These are phyloP conservation scores for Trachymyrmex cornetzi DNA, from an alignment of 1,140 invertebrate genomes.

Conservation along the genomic window DNA sequence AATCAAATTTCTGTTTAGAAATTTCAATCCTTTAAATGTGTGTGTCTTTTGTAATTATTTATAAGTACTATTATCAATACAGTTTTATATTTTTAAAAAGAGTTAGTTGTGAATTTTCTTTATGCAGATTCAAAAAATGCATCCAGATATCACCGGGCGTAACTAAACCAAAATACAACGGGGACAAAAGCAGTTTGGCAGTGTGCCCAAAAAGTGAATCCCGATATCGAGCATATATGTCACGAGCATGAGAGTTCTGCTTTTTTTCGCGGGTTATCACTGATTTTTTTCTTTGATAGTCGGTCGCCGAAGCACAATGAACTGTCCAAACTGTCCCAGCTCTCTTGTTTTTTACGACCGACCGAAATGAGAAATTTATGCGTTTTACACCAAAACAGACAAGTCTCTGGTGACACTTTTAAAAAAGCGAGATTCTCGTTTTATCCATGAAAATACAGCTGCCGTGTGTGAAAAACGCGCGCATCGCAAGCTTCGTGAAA, in stretches of 20 bases:
- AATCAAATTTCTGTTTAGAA: neutral
- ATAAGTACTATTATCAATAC: neutral
- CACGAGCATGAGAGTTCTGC: constrained; percentile 53
- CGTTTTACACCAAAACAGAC: constrained; percentile 34
- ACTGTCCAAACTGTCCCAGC: constrained; percentile 54
- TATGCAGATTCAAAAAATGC: neutral
- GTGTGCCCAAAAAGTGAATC: constrained; percentile 69
- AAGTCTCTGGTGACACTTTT: constrained; percentile 40
- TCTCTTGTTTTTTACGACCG: constrained; percentile 45
- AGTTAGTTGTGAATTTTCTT: neutral
- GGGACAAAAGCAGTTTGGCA: constrained; percentile 41
- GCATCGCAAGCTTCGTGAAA: constrained; percentile 3
- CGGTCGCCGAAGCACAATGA: constrained; percentile 60
- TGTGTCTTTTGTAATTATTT: neutral
- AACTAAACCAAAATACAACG: neutral
- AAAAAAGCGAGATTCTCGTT: constrained; percentile 38
- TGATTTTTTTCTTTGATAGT: constrained; percentile 41
- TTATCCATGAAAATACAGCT: constrained; percentile 40
- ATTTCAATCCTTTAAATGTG: neutral
- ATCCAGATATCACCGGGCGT: neutral
- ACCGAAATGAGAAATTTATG: constrained; percentile 61
- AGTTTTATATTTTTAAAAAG: neutral
- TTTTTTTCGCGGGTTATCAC: constrained; percentile 67
- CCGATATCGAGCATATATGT: constrained; percentile 65
- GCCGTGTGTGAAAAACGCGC: constrained; percentile 2